Base-by-base conservation (phyloP, 1,140 invertebrate species). In the Lineus longissimus region DNA sequence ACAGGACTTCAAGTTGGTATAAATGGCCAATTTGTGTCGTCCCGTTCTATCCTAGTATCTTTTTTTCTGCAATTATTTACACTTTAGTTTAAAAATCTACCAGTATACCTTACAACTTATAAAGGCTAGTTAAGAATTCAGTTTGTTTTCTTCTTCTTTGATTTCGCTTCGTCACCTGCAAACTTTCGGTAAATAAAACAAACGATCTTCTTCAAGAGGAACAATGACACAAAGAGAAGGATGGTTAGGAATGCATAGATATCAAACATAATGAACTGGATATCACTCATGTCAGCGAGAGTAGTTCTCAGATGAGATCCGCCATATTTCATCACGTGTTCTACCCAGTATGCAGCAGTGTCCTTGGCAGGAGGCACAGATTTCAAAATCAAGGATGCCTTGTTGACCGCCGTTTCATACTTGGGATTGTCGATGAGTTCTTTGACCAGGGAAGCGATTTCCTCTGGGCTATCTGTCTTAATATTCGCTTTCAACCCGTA, bases 241-340 rank as follows among this genome's bases (percentile, higher is more conserved):
- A 41, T 31, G 1, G 60, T 22, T 9, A 71, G 22, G 31, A 70
- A 66, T 6, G 63, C 62, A 11, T 61, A 62, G 47, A 73, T 62
- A 60, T 76, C 74, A 22, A 76, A 15, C 43, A 72, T 61, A 17
- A 67, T 63, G 62, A 74, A 74, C 51, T 72, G 64, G 59, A 73
- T 74, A 25, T 61, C 59, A 0, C 68, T 66, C 67, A 75, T 68
- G 47, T 68, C 57, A 23, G 64, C 59, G 41, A 64, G 61, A 0
- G 62, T 33, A 6, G 83, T 83, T 67, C 77, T 80, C 15, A 86
- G 69, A 73, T 85, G 83, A 40, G 72, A 64, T 1, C 81, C 80
- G 15, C 84, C 85, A 41, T 82, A 81, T 63, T 86, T 77, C 30
- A 86, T 74, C 13, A 86, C 81, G 70, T 84, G 86, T 67, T 87